Evolutionary conservation across 2,888 invertebrate species (phyloP).

Genomic region (Tridacna gigas): DNA sequence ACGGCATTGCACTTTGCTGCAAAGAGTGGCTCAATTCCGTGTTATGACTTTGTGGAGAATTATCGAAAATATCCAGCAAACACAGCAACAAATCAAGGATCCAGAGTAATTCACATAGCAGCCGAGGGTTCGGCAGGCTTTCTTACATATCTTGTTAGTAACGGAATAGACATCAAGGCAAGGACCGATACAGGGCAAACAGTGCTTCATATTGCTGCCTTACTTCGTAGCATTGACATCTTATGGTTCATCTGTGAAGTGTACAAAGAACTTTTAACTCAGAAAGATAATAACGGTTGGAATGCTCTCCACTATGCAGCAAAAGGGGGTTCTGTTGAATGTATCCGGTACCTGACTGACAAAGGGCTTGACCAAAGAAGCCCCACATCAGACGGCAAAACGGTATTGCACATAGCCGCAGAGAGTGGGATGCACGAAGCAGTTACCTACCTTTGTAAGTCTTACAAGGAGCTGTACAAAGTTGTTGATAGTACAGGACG

Average conservation of each 20-base stretch:
- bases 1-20: slow-evolving; percentile 16
- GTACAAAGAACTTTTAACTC: background rate
- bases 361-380: background rate
- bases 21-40: slow-evolving; percentile 3
- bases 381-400: slow-evolving; percentile 12
- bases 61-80: slow-evolving; percentile 17
- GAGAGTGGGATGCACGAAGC: slow-evolving; percentile 15
- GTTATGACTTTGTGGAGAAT: slow-evolving; percentile 21
- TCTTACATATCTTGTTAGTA: slow-evolving; percentile 15
- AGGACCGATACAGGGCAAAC: slow-evolving; percentile 8
- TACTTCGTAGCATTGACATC: slow-evolving; percentile 1
- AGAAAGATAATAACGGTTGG: slow-evolving; percentile 8
- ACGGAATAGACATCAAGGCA: slow-evolving; percentile 1
- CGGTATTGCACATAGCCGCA: slow-evolving; percentile 4
- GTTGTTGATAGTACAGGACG: slow-evolving; percentile 10
- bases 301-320: slow-evolving; percentile 18
- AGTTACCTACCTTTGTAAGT: background rate
- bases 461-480: background rate
- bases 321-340: slow-evolving; percentile 13
- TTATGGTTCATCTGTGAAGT: slow-evolving; percentile 16
- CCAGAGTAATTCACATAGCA: slow-evolving; percentile 12
- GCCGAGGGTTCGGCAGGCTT: slow-evolving; percentile 13
- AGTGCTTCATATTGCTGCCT: slow-evolving; percentile 9
- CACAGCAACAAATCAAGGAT: background rate
- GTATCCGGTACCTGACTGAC: slow-evolving; percentile 15